phyloP scores from a whole-genome alignment of 2,797 vertebrate genomes.

The Eleutherodactylus coqui region DNA sequence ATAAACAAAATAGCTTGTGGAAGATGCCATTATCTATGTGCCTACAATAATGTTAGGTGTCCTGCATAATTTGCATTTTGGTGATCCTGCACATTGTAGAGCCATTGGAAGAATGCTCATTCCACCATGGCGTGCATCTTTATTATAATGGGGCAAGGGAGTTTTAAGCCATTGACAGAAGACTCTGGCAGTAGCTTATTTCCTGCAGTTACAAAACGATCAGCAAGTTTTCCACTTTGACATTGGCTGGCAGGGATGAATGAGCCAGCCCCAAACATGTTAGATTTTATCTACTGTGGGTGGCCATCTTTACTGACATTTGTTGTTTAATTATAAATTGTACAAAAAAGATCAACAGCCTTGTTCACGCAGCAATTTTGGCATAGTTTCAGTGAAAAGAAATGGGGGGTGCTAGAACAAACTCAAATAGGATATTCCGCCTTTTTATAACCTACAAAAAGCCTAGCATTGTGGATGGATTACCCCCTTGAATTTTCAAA shows the following conservation, averaged over 20 bases:
- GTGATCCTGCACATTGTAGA: neutral
- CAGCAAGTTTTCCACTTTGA: neutral
- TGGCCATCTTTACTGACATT: neutral
- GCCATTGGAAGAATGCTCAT: neutral
- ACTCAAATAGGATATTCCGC: too few relatives aligned
- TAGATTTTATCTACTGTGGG: too few relatives aligned
- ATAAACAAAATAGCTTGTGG: neutral
- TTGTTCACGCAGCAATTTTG: too few relatives aligned
- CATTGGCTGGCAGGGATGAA: neutral
- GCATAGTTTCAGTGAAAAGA: too few relatives aligned
- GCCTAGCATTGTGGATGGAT: too few relatives aligned
- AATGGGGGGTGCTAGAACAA: too few relatives aligned
- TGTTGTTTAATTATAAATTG: neutral
- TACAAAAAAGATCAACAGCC: too few relatives aligned
- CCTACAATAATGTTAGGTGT: neutral
- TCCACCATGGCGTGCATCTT: neutral
- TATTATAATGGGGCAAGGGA: neutral
- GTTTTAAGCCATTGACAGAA: neutral
- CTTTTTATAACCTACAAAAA: too few relatives aligned
- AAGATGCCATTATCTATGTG: neutral
- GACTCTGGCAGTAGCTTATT: neutral
- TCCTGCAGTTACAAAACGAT: neutral
- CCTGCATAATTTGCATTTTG: neutral
- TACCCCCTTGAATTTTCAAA: neutral
- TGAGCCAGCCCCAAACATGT: neutral